Evolutionary conservation across 2,797 vertebrate genomes (phyloP).

Genomic region (Poliocrania exsul): DNA sequence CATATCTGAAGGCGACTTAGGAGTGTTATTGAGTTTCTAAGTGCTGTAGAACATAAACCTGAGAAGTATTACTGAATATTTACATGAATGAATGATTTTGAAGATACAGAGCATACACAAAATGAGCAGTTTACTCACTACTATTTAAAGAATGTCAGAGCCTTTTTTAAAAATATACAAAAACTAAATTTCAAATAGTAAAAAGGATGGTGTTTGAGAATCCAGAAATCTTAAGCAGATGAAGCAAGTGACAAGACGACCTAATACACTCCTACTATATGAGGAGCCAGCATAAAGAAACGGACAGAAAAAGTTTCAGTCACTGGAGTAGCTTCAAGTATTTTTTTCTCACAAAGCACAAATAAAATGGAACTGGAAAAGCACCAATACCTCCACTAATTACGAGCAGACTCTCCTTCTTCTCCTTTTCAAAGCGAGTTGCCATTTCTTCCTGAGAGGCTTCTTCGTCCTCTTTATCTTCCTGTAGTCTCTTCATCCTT

Average conservation of each 20-base stretch:
- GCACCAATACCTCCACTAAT: slow-evolving; percentile 78
- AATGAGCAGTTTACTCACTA: not conserved
- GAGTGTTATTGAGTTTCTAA: not conserved
- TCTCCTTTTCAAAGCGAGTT: slow-evolving; percentile 85
- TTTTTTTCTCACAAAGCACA: not conserved
- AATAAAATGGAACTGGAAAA: not conserved
- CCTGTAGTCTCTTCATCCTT: slow-evolving; percentile 85
- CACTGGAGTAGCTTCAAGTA: not conserved
- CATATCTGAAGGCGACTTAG: not conserved
- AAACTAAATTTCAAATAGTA: not conserved
- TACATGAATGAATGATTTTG: not conserved
- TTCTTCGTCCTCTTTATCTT: slow-evolving; percentile 82
- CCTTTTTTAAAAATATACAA: not conserved
- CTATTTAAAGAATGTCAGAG: not conserved
- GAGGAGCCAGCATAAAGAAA: not conserved
- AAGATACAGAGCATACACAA: not conserved
- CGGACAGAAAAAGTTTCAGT: not conserved
- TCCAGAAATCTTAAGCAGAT: not conserved
- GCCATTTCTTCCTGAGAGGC: slow-evolving; percentile 86
- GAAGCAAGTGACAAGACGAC: not conserved
- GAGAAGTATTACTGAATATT: not conserved
- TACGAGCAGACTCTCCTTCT: slow-evolving; percentile 85
- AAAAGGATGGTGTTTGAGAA: not conserved
- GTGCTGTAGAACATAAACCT: not conserved
- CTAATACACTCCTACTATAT: not conserved